These are phyloP conservation scores for Thecocarcelia acutangulata DNA, from an alignment of 2,888 invertebrate genomes.

Conservation along the genomic window DNA sequence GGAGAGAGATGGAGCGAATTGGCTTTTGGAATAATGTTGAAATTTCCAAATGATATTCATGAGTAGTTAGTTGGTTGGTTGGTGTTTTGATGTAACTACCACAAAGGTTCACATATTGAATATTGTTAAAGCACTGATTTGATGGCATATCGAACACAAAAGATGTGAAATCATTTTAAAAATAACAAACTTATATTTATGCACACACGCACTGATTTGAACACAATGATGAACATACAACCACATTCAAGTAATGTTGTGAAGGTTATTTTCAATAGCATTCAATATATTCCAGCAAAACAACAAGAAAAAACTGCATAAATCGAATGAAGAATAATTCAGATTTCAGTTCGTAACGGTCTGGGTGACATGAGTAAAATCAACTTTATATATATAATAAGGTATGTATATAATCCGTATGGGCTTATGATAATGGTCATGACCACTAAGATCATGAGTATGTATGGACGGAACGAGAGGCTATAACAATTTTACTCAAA, in stretches of 20 bases:
- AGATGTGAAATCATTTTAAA: constrained; percentile 59
- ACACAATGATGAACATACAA: constrained; percentile 1
- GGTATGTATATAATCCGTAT: background rate
- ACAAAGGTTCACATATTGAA: constrained; percentile 60
- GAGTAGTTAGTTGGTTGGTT: constrained; percentile 23
- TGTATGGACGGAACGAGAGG: too few species aligned
- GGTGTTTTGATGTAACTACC: constrained; percentile 41
- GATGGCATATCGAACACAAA: constrained; percentile 60
- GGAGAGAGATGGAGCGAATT: constrained; percentile 3
- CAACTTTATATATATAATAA: background rate
- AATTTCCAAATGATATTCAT: constrained; percentile 63
- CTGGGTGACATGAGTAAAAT: background rate
- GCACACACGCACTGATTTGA: constrained; percentile 10
- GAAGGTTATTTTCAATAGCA: constrained; percentile 49
- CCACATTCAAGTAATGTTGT: constrained; percentile 27
- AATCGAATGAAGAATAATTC: constrained; percentile 30
- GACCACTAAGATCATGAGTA: too few species aligned
- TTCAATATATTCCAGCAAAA: constrained; percentile 41
- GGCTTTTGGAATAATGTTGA: constrained; percentile 8
- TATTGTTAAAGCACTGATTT: constrained; percentile 57
- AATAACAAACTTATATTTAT: constrained; percentile 53
- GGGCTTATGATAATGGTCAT: background rate
- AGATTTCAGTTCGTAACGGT: background rate
- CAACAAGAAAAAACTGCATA: constrained; percentile 23
- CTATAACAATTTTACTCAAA: too few species aligned